A percentile compares a stretch with the other conserved stretches of the same genome.
Evolutionary conservation across 1,140 invertebrate species (phyloP).

Genomic region (Harpegnathos saltator): DNA sequence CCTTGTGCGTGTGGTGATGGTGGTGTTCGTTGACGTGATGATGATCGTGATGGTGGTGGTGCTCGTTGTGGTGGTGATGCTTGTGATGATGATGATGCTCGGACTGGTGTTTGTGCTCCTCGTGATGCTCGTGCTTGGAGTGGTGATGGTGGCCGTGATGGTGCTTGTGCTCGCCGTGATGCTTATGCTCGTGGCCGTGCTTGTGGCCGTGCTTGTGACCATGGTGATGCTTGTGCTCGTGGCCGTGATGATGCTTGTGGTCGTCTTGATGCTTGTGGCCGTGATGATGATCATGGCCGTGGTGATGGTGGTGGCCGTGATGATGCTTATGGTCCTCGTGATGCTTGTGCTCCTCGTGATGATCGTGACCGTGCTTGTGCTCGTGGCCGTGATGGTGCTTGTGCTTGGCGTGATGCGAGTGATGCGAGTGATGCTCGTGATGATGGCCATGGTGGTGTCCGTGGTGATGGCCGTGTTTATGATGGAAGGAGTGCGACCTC

Average conservation of each 20-base stretch:
- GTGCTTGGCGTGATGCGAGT: constrained; percentile 58
- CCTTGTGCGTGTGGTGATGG: constrained; percentile 81
- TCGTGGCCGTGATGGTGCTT: constrained; percentile 64
- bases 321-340: constrained; percentile 70
- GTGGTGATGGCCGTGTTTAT: constrained; percentile 66
- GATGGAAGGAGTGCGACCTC: constrained; percentile 56
- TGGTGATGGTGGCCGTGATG: constrained; percentile 78
- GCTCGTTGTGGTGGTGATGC: constrained; percentile 78
- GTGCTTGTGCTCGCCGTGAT: constrained; percentile 73
- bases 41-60: constrained; percentile 79
- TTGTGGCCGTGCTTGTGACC: constrained; percentile 75
- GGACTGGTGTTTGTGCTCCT: constrained; percentile 80
- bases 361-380: constrained; percentile 59
- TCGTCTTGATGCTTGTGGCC: constrained; percentile 69
- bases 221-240: constrained; percentile 73
- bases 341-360: constrained; percentile 70
- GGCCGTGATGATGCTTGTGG: constrained; percentile 73
- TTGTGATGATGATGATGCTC: constrained; percentile 79
- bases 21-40: constrained; percentile 78
- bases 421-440: constrained; percentile 59
- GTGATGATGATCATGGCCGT: constrained; percentile 70
- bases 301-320: constrained; percentile 65
- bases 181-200: constrained; percentile 78
- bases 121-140: constrained; percentile 79
- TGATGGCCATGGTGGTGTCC: constrained; percentile 66